Evolutionary conservation across 2,888 invertebrate species (phyloP), one percentile per base, ranked within the genome.

Genomic region (Chrysodeixis includens): DNA sequence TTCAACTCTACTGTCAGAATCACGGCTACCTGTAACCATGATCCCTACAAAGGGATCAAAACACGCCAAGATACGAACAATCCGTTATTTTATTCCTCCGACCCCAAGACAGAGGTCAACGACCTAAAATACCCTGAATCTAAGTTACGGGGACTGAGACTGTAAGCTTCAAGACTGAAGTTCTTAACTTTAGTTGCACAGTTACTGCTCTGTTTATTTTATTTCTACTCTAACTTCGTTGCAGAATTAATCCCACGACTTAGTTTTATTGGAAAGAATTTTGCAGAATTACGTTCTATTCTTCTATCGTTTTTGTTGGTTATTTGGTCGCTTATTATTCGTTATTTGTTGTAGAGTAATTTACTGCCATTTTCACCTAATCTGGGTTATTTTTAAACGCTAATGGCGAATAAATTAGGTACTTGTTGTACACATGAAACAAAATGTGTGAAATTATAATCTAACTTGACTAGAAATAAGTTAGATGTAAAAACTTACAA

Each of bases 161-260:
- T 22, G 32, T 57, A 58, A 66, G 61, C 61, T 54, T 8, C 40
- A 5, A 35, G 35, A 44, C 16, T 35, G 26, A 22, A 56, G 30
- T 44, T 57, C 54, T 51, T 30, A 64, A n/a, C 52, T 69, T 30
- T 56, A 26, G 56, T 76, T 72, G 58, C 58, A 66, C 44, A 69
- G 59, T 55, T 56, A 69, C 53, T 57, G 56, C 60, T n/a, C 14
- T 60, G 35, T 55, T 62, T 55, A 57, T 56, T 66, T 70, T 61
- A 63, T 53, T 60, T 8, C 12, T 22, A 44, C 59, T 58, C 61
- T 62, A 56, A 64, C 18, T 64, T 74, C 30, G 30, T 64, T 30
- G 22, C 56, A 56, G 53, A 44, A 62, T 10, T 35, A 26, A 32
- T 61, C n/a, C 16, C 30, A 5, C 30, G 32, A 35, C 18, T 40